Base-by-base conservation (phyloP, 2,797 vertebrate genomes). In the Echeneis naucrates region DNA sequence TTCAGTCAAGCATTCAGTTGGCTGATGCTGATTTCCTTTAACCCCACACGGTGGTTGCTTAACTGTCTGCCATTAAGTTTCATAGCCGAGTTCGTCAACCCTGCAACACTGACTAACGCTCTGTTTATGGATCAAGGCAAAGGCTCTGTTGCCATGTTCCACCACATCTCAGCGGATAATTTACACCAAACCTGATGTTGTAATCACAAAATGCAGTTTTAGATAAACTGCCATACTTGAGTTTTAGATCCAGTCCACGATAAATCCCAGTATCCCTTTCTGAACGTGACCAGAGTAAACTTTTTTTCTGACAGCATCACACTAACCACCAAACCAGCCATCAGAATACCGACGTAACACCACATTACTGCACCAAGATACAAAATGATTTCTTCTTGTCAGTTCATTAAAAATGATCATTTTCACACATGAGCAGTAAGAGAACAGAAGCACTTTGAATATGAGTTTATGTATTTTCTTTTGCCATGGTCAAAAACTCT, bases 21-120 rank as follows among this genome's bases (percentile, higher is more conserved):
- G 76, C 78, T 88, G 80, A 82, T 82, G 78, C 68, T 30, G 40
- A 73, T 81, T 78, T 73, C 53, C 82, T 85, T 80, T 69, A 78
- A 84, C 78, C 78, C 84, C 81, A n/a, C n/a, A n/a, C 80, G 68
- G 66, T 79, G 73, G 85, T 88, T 78, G 67, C 57, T 47, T 0
- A 51, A 81, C 75, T 78, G 68, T 71, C 48, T 84, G 64, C 70
- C 65, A 42, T 4, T 1, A 38, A 65, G 74, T 58, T 67, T 72
- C 51, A 38, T 54, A 62, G 57, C 50, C 57, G 68, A 82, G 55
- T 65, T 73, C 53, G 77, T 88, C 82, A 74, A 48, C 58, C 61
- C 37, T 2, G 33, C 59, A n/a, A 78, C 78, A 88, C 87, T 84
- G 82, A 61, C 64, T 75, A 62, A 78, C 30, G 70, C 53, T 37